phyloP scores from a whole-genome alignment of 2,888 invertebrate species.

The Acronicta aceris region DNA sequence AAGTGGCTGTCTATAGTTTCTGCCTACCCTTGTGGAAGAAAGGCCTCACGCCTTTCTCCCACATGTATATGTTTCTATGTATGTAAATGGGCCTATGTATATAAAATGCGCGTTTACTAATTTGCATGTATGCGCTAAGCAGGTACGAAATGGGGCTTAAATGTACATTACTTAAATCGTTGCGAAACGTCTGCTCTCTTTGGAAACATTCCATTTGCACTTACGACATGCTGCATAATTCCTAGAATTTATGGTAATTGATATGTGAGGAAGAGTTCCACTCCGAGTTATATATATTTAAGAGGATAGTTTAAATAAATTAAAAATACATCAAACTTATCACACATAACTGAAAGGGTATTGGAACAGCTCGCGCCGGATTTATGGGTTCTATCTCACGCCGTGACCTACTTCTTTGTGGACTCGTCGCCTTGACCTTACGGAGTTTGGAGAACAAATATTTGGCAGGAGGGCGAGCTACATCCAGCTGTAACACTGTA shows the following conservation, averaged over 20 bases:
- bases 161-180: conserved; percentile 66
- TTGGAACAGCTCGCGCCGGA: conserved; percentile 33
- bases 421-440: conserved; percentile 47
- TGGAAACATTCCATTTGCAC: conserved; percentile 52
- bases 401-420: conserved; percentile 45
- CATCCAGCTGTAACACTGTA: conserved; percentile 44
- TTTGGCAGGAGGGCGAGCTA: conserved; percentile 52
- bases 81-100: conserved; percentile 26
- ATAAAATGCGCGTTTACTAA: conserved; percentile 29
- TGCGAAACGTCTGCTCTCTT: conserved; percentile 51
- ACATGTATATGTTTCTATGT: no score
- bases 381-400: conserved; percentile 34
- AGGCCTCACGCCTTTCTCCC: no score
- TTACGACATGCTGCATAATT: conserved; percentile 48
- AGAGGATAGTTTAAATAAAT: conserved; percentile 48
- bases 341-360: conserved; percentile 49
- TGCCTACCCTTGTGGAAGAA: no score
- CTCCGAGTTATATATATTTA: conserved; percentile 46
- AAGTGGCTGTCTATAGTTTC: no score
- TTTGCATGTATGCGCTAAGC: conserved; percentile 9
- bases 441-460: conserved; percentile 44
- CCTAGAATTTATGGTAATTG: conserved; percentile 54
- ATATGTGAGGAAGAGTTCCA: conserved; percentile 44
- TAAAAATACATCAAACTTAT: conserved; percentile 46
- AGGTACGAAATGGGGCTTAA: conserved; percentile 61